Conservation (phyloP, 2,888 invertebrate genomes). For the Opisthograptis luteolata region DNA sequence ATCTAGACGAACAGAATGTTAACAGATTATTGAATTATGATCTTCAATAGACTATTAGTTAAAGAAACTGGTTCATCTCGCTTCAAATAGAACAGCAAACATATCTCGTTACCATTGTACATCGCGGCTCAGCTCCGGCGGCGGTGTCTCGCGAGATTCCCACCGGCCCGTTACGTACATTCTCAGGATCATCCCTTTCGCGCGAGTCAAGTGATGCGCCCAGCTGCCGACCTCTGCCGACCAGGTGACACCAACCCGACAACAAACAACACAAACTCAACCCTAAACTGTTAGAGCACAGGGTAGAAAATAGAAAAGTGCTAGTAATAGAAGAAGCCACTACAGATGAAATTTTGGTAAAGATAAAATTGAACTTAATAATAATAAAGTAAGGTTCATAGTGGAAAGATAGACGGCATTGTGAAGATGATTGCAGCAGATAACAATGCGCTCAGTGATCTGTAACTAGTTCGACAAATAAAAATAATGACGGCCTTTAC, state of each 20-base stretch:
- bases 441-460: conserved; percentile 76
- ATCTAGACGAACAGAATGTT: too few relatives aligned
- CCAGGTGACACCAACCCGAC: conserved; percentile 67
- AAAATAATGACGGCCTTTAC: conserved; percentile 53
- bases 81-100: conserved; percentile 28
- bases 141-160: conserved; percentile 58
- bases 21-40: too few relatives aligned
- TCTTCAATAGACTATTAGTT: neutral
- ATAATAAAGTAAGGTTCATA: conserved; percentile 47
- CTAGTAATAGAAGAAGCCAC: conserved; percentile 41
- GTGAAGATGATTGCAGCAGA: conserved; percentile 66
- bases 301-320: conserved; percentile 26
- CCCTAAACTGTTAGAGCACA: conserved; percentile 35
- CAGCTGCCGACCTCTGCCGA: conserved; percentile 67
- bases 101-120: conserved; percentile 70
- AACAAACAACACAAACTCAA: conserved; percentile 39
- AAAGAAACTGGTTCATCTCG: conserved; percentile 12
- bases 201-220: conserved; percentile 79
- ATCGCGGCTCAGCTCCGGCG: conserved; percentile 35
- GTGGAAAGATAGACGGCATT: conserved; percentile 41
- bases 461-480: conserved; percentile 75
- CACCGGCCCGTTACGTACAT: conserved; percentile 73
- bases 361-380: conserved; percentile 57
- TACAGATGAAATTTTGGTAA: conserved; percentile 42
- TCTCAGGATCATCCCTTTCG: conserved; percentile 81